phyloP scores from a whole-genome alignment of 2,113 vertebrate species.

The Urocolius indicus region DNA sequence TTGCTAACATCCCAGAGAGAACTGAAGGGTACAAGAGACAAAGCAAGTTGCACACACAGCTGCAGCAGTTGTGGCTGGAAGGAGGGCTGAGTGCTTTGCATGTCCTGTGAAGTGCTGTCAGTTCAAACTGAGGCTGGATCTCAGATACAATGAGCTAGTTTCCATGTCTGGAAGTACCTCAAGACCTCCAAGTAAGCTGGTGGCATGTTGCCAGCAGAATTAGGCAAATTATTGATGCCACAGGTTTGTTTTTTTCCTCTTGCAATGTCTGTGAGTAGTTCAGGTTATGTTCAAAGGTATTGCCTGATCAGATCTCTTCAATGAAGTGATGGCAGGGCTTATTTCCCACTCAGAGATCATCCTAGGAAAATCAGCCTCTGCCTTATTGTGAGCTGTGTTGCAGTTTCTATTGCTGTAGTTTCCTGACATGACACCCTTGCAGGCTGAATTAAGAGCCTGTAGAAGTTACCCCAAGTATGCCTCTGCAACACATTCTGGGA shows the following conservation, averaged over 20 bases:
- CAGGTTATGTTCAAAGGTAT: not conserved
- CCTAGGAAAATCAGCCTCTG: not conserved
- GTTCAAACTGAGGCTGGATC: not conserved
- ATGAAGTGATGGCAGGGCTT: not conserved
- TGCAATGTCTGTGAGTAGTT: not conserved
- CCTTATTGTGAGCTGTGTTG: not conserved
- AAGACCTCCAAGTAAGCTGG: constrained; percentile 10
- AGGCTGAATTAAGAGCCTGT: not conserved
- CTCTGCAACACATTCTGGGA: not conserved
- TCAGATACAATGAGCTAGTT: not conserved
- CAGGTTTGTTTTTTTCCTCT: not conserved
- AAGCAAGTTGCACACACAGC: not conserved
- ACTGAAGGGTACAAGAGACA: not conserved
- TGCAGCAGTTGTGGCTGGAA: not conserved
- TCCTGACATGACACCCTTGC: not conserved
- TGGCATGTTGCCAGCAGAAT: not conserved
- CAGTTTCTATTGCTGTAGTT: not conserved
- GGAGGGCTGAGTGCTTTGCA: not conserved
- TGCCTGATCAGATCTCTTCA: not conserved
- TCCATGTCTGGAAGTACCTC: constrained; percentile 28
- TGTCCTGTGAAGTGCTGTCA: not conserved
- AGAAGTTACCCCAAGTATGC: not conserved
- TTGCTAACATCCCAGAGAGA: not conserved
- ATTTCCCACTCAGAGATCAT: not conserved
- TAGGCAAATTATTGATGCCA: not conserved